Evolutionary conservation across 2,797 vertebrate species (phyloP).

Genomic region (Luscinia luscinia): DNA sequence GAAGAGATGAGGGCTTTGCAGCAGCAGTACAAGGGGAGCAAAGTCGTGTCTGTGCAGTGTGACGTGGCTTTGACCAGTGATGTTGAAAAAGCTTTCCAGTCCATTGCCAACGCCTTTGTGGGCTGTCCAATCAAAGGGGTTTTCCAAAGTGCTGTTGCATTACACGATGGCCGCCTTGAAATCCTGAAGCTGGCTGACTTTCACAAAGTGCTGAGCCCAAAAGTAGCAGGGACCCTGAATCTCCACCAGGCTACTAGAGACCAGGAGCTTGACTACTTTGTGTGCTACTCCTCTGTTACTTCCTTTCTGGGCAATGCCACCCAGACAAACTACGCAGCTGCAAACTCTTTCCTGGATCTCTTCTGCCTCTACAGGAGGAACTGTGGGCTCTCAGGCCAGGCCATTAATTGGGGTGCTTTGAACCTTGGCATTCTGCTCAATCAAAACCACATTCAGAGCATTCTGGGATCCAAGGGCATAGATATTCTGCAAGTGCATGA

Average conservation of each 20-base stretch:
- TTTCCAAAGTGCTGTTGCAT: slow-evolving; percentile 88
- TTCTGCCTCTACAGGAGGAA: slow-evolving; percentile 87
- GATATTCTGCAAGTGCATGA: slow-evolving; percentile 80
- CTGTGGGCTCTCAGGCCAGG: slow-evolving; percentile 83
- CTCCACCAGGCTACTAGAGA: slow-evolving; percentile 81
- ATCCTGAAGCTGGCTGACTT: slow-evolving; percentile 78
- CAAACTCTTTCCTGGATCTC: slow-evolving; percentile 86
- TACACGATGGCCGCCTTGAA: slow-evolving; percentile 82
- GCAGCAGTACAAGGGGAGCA: slow-evolving; percentile 67
- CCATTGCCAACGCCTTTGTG: slow-evolving; percentile 74
- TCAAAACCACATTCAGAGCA: slow-evolving; percentile 77
- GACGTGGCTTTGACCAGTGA: slow-evolving; percentile 74
- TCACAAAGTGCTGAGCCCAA: slow-evolving; percentile 85
- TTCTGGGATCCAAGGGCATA: slow-evolving; percentile 84
- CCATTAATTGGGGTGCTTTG: slow-evolving; percentile 88
- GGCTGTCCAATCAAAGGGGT: slow-evolving; percentile 82
- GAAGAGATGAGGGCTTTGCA: slow-evolving; percentile 75
- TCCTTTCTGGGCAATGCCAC: slow-evolving; percentile 85
- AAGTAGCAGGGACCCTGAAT: slow-evolving; percentile 86
- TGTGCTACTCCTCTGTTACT: slow-evolving; percentile 87
- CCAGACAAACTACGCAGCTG: slow-evolving; percentile 88
- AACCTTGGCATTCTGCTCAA: slow-evolving; percentile 86
- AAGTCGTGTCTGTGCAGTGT: slow-evolving; percentile 77
- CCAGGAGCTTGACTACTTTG: slow-evolving; percentile 86
- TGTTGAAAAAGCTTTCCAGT: slow-evolving; percentile 73